Percentiles rank a stretch among this genome's conserved stretches.
These are phyloP conservation scores for Otus sunia DNA, from an alignment of 2,113 vertebrate genomes.

Conservation along the genomic window DNA sequence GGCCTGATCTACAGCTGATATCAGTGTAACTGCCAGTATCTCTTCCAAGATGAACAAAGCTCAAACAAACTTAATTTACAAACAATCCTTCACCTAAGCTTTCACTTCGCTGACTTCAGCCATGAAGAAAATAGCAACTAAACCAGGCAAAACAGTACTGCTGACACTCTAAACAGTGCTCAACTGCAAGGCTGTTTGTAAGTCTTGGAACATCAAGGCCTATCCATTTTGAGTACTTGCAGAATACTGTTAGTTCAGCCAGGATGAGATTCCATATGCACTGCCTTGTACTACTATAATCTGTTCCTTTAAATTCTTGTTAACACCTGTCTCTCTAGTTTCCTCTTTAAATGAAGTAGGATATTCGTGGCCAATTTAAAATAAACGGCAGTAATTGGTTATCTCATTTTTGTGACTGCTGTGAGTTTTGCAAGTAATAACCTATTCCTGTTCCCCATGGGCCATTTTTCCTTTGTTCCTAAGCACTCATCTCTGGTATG, in stretches of 20 bases:
- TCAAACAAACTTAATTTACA: neutral
- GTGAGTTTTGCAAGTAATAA: neutral
- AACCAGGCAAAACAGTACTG: neutral
- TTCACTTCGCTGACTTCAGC: neutral
- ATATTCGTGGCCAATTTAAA: slow-evolving; percentile 10
- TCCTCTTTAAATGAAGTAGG: slow-evolving; percentile 5
- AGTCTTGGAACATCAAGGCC: neutral
- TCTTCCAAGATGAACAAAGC: neutral
- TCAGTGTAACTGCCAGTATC: neutral
- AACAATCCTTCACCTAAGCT: neutral
- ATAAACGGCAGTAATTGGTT: slow-evolving; percentile 29
- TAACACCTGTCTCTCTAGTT: neutral
- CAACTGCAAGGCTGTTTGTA: neutral
- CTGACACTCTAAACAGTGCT: neutral
- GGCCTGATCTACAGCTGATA: neutral
- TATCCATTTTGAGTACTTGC: neutral
- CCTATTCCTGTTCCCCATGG: neutral
- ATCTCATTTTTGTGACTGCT: neutral
- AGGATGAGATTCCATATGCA: neutral
- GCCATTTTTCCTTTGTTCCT: neutral
- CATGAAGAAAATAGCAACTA: neutral
- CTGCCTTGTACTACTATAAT: neutral
- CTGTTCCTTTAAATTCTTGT: neutral
- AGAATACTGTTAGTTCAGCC: neutral
- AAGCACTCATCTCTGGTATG: neutral